Evolutionary conservation across 2,888 invertebrate species (phyloP), one percentile per base, ranked within the genome.

Genomic region (Dicyrtoma fusca): DNA sequence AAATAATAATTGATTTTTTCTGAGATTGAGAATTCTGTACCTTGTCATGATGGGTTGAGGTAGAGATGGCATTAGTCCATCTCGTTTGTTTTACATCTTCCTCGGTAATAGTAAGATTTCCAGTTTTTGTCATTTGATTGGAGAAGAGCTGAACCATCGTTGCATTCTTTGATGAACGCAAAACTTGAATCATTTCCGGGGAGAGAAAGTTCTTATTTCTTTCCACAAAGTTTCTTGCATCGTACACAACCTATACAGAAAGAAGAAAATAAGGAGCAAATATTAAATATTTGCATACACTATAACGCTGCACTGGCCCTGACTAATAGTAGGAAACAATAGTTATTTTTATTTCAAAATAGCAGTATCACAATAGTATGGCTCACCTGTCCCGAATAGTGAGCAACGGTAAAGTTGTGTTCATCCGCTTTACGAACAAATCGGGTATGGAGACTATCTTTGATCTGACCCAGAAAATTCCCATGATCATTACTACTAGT

Each of bases 351-450:
- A 17, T 26, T 25, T n/a, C n/a, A n/a, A n/a, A n/a, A n/a, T n/a
- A n/a, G n/a, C n/a, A n/a, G n/a, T n/a, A n/a, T n/a, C n/a, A n/a
- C n/a, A n/a, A n/a, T n/a, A n/a, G n/a, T n/a, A n/a, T n/a, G n/a
- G n/a, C n/a, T n/a, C n/a, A 95, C 89, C 84, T 90, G 91, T 19
- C 96, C 95, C 14, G 95, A 94, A 82, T 92, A 97, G 84, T 97
- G 97, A 25, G 93, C 91, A 25, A 96, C 89, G 26, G 90, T 89
- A 81, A 96, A 94, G 83, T 91, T 89, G 82, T 90, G 72, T 11
- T 68, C 65, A 70, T 76, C 76, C 8, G 63, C 57, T 44, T 71
- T 66, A 19, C 75, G 71, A 55, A 78, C 64, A 65, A 75, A 75
- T 69, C 72, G 74, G 21, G 74, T 66, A 21, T 75, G 55, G 10